Base-by-base conservation (phyloP, 2,113 vertebrate species). In the Pampusana beccarii region DNA sequence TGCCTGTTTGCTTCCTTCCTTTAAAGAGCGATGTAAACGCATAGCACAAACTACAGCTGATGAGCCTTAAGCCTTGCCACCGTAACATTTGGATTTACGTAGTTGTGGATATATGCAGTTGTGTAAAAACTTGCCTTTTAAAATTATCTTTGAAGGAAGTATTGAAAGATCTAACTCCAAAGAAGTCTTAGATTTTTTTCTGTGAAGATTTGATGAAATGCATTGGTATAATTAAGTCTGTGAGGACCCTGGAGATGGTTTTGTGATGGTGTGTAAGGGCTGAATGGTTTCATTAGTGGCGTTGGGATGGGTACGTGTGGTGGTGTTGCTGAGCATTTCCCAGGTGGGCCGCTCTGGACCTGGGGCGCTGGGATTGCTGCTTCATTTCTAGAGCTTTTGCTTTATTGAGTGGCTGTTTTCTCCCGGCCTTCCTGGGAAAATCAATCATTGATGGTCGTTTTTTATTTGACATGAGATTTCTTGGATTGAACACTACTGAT, bases 201-300 rank as follows among this genome's bases (percentile, higher is more conserved):
- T 42, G 48, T 10, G 11, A n/a, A 62, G 40, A 6, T 25, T 61
- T 86, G 46, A 15, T 62, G 42, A 75, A 57, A 16, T 46, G 9
- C 26, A 1, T 29, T 62, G 29, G 20, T 60, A 6, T 29, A 24
- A 6, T 54, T 51, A 12, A 24, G 23, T 36, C 6, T 31, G 64
- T 42, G 60, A 28, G 31, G 60, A 33, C 14, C 4, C 0, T 13
- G 34, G 33, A 4, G 1, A 0, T 13, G 25, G 18, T 53, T 72
- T 54, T 44, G 33, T 13, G 69, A 5, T 29, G 44, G 13, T 42
- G 29, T 28, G 34, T 33, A 23, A 38, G 33, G n/a, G 40, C 3
- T 18, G 40, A 69, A 26, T 1, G 7, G 4, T 61, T 50, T 6
- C 6, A 51, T 6, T 8, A 25, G 26, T 0, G 0, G 11, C 9